Percentiles rank a stretch among this genome's conserved stretches.
Evolutionary conservation across 2,888 invertebrate species (phyloP).

Genomic region (Dryocosmus kuriphilus): DNA sequence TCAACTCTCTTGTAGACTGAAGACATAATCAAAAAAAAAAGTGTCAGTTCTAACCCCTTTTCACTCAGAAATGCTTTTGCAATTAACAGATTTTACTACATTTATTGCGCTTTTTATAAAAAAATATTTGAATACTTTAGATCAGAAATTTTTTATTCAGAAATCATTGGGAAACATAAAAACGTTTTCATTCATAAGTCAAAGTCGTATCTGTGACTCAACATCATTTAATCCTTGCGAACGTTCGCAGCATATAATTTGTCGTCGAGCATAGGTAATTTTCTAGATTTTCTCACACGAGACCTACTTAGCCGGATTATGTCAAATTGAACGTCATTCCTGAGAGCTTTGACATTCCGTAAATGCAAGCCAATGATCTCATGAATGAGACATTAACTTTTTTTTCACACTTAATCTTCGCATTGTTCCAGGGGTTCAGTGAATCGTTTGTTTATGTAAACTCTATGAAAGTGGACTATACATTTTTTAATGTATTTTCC

Average conservation of each 20-base stretch:
- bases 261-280: slow-evolving; percentile 8
- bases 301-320: slow-evolving; percentile 34
- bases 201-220: slow-evolving; percentile 5
- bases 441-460: neutral
- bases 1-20: too few species aligned
- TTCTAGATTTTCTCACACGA: slow-evolving; percentile 34
- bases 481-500: neutral
- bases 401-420: neutral
- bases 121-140: too few species aligned
- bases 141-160: neutral
- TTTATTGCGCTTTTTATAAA: too few species aligned
- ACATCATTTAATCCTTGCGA: slow-evolving; percentile 23
- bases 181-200: slow-evolving; percentile 1
- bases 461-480: neutral
- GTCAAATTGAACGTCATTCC: slow-evolving; percentile 24
- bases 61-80: too few species aligned
- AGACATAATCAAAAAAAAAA: too few species aligned
- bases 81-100: too few species aligned
- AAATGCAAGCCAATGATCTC: slow-evolving; percentile 5
- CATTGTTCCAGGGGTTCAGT: slow-evolving; percentile 2
- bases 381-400: slow-evolving; percentile 21
- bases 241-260: slow-evolving; percentile 15
- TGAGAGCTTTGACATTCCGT: slow-evolving; percentile 23
- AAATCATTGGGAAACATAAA: slow-evolving; percentile 20
- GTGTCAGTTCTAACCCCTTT: too few species aligned